Evolutionary conservation across 1,140 invertebrate genomes (phyloP).

Genomic region (Heterodera schachtii): DNA sequence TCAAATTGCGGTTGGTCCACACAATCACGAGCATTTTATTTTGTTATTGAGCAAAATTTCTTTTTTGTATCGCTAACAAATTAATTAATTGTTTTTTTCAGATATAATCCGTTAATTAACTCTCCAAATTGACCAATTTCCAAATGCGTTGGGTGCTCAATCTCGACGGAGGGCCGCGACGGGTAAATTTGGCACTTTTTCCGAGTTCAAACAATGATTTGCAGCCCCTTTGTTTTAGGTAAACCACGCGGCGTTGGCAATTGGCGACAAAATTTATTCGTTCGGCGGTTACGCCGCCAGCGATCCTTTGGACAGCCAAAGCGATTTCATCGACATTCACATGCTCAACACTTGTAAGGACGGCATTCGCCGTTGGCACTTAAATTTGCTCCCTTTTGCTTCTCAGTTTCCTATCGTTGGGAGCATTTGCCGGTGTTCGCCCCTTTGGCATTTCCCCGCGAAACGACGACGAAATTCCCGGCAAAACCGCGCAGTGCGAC

Average conservation of each 20-base stretch:
- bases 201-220: no score
- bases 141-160: constrained; percentile 38
- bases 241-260: constrained; percentile 85
- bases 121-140: constrained; percentile 9
- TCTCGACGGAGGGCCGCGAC: constrained; percentile 46
- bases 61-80: no score
- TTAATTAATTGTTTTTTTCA: constrained; percentile 9
- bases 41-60: neutral
- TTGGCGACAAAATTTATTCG: constrained; percentile 80
- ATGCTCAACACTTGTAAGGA: constrained; percentile 76
- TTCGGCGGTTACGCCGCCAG: constrained; percentile 87
- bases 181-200: constrained; percentile 20
- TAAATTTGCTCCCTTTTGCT: neutral
- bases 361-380: constrained; percentile 9
- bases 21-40: neutral
- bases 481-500: constrained; percentile 18
- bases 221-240: constrained; percentile 66
- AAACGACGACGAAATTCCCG: neutral
- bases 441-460: neutral
- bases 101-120: neutral
- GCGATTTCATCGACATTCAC: constrained; percentile 81
- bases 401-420: constrained; percentile 25
- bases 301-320: constrained; percentile 74
- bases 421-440: constrained; percentile 21
- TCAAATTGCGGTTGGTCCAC: neutral